These are phyloP conservation scores for Caenorhabditis sinica DNA, from an alignment of 2,888 invertebrate genomes.

Conservation along the genomic window DNA sequence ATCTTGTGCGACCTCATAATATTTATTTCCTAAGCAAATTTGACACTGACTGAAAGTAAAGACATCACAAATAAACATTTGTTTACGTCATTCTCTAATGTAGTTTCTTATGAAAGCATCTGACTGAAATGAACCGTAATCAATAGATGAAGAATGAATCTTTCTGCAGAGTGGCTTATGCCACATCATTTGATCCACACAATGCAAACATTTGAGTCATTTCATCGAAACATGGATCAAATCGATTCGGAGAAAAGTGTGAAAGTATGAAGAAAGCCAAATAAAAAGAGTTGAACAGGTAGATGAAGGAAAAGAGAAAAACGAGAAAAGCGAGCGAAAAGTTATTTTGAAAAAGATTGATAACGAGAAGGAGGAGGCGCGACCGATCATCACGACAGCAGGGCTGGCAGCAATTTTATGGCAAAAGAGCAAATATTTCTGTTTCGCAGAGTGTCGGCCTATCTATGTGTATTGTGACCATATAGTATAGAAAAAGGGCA, in stretches of 20 bases:
- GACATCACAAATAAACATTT: constrained; percentile 9
- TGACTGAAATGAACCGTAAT: constrained; percentile 17
- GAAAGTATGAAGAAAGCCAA: constrained; percentile 32
- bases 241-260: constrained; percentile 41
- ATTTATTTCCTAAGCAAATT: not conserved
- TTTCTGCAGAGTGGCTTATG: constrained; percentile 12
- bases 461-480: constrained; percentile 48
- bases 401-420: constrained; percentile 49
- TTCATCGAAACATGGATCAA: constrained; percentile 46
- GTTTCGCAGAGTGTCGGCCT: constrained; percentile 30
- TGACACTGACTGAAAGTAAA: not conserved
- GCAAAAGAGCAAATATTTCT: constrained; percentile 53
- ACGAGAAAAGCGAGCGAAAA: constrained; percentile 26
- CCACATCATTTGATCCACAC: constrained; percentile 59
- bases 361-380: constrained; percentile 11
- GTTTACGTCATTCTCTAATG: constrained; percentile 10
- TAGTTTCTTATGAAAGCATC: constrained; percentile 18
- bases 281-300: constrained; percentile 35
- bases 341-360: constrained; percentile 56
- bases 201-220: constrained; percentile 59
- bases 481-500: constrained; percentile 37
- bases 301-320: constrained; percentile 13
- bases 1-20: not conserved
- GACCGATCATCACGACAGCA: constrained; percentile 31
- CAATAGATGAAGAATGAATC: constrained; percentile 19